Evolutionary conservation across 30 jellyfish, hydroid and myxozoan genomes (phyloP).

Genomic region (Pelagia noctiluca): DNA sequence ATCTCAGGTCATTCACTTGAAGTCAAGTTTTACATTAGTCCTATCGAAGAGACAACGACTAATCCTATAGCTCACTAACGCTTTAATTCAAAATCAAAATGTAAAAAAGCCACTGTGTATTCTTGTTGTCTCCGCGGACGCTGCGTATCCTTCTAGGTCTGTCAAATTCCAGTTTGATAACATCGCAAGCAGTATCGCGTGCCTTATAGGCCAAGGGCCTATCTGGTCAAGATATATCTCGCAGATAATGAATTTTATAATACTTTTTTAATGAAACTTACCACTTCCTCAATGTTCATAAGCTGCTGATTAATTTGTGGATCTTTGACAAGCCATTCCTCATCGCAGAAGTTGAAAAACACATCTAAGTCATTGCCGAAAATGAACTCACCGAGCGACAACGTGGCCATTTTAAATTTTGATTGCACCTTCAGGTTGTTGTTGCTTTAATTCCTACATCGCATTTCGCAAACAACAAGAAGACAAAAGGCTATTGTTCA

Average conservation of each 20-base stretch:
- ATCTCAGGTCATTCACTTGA: no score
- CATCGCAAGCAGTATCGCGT: background rate
- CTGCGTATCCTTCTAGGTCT: background rate
- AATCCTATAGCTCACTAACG: no score
- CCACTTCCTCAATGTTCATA: conserved; percentile 46
- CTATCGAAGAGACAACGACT: no score
- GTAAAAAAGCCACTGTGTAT: background rate
- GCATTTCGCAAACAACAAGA: conserved; percentile 22
- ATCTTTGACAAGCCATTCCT: conserved; percentile 57
- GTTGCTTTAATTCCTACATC: conserved; percentile 56
- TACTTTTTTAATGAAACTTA: background rate
- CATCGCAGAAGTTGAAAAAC: conserved; percentile 53
- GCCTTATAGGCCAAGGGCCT: conserved; percentile 12
- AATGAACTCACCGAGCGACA: conserved; percentile 24
- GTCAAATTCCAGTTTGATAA: background rate
- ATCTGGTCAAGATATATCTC: background rate
- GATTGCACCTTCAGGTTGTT: conserved; percentile 48
- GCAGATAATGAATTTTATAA: conserved; percentile 12
- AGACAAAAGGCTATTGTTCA: conserved; percentile 58
- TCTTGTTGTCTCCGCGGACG: background rate
- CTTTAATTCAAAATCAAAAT: no score
- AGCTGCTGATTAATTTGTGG: conserved; percentile 48
- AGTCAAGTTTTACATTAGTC: no score
- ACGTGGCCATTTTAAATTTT: conserved; percentile 39
- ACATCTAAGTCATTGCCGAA: conserved; percentile 56